Percentiles rank a stretch among this genome's conserved stretches.
Evolutionary conservation across 2,113 vertebrate genomes (phyloP).

Genomic region (Elaphurus davidianus): DNA sequence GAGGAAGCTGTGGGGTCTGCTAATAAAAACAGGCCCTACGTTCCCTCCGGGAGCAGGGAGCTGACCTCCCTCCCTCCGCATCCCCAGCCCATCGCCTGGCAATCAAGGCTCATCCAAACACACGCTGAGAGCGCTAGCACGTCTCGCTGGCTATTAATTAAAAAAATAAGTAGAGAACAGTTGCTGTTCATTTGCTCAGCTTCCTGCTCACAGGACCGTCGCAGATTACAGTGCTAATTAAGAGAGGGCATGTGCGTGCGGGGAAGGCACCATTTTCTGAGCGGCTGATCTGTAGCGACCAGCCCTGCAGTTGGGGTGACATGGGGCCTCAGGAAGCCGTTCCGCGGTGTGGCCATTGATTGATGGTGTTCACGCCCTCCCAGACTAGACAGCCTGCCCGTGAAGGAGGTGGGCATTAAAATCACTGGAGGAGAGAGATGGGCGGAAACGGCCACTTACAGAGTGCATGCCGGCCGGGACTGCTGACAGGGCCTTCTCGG

Average conservation of each 20-base stretch:
- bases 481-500: fast-evolving
- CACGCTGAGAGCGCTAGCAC: not conserved
- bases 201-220: conserved; percentile 52
- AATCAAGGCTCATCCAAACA: not conserved
- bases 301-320: not conserved
- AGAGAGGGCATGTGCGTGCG: not conserved
- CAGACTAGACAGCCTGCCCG: not conserved
- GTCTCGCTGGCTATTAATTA: conserved; percentile 71
- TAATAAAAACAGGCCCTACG: not conserved
- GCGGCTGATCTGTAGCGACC: not conserved
- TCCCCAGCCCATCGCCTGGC: not conserved
- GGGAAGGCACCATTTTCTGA: conserved; percentile 41
- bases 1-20: not conserved
- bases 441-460: not conserved
- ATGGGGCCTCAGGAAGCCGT: not conserved
- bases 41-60: not conserved
- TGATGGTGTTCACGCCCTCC: not conserved
- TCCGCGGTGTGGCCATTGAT: not conserved
- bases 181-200: conserved; percentile 60
- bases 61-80: not conserved
- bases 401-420: not conserved
- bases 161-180: conserved; percentile 70
- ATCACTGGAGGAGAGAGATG: not conserved
- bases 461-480: not conserved
- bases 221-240: conserved; percentile 65